Conservation (phyloP, 2,113 vertebrate species). For the Andinoacara biseriatus region DNA sequence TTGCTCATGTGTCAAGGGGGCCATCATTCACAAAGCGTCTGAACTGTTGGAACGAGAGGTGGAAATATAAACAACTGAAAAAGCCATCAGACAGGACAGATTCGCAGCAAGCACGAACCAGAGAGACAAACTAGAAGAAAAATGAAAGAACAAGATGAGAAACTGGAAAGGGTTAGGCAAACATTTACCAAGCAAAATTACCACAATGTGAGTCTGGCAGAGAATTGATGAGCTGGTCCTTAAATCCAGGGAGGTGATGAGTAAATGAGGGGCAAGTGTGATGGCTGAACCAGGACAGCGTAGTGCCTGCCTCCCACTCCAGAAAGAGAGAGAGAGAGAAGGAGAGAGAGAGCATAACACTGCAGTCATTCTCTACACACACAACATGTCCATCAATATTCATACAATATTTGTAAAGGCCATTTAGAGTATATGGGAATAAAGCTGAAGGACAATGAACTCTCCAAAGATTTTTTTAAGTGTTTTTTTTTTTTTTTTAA, state of each 20-base stretch:
- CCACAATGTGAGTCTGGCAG: not conserved
- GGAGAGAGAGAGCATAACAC: not conserved
- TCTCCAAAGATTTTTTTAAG: not conserved
- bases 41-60: not conserved
- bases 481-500: not conserved
- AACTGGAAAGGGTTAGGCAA: not conserved
- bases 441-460: not conserved
- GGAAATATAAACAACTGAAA: constrained; percentile 8
- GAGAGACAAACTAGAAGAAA: too few relatives aligned
- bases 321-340: not conserved
- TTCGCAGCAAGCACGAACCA: not conserved
- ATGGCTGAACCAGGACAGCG: not conserved
- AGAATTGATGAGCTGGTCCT: not conserved
- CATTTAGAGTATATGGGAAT: not conserved
- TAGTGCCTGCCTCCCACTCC: not conserved
- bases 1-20: not conserved
- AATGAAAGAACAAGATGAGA: too few relatives aligned
- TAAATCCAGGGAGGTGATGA: not conserved
- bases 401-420: not conserved
- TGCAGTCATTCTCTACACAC: not conserved
- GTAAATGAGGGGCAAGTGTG: not conserved
- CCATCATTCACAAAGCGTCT: constrained; percentile 21
- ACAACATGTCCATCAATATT: not conserved
- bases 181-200: not conserved
- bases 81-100: not conserved